Evolutionary conservation across 2,888 invertebrate species (phyloP).

Genomic region (Drosophila putrida): DNA sequence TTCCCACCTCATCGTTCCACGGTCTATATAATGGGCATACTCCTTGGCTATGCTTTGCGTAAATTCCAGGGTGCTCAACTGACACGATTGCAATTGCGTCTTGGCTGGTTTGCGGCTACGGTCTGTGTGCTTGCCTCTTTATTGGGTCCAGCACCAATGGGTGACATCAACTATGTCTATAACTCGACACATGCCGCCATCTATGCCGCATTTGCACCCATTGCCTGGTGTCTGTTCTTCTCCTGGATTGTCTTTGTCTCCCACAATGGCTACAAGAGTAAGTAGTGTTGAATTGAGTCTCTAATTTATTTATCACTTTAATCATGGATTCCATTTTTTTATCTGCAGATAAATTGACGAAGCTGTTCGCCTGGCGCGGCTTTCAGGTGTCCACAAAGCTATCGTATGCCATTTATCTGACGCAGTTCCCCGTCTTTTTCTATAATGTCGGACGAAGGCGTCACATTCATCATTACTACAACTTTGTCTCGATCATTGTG

Average conservation of each 20-base stretch:
- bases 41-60: slow-evolving; percentile 87
- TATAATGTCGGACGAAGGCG: slow-evolving; percentile 89
- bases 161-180: slow-evolving; percentile 88
- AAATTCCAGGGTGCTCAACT: slow-evolving; percentile 85
- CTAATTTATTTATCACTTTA: too few species aligned
- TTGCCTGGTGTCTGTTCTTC: slow-evolving; percentile 89
- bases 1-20: slow-evolving; percentile 89
- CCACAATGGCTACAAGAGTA: slow-evolving; percentile 88
- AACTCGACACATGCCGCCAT: slow-evolving; percentile 88
- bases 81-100: slow-evolving; percentile 84
- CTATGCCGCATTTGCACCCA: slow-evolving; percentile 90
- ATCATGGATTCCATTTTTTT: too few species aligned
- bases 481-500: slow-evolving; percentile 87
- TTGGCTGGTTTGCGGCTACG: slow-evolving; percentile 87
- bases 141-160: slow-evolving; percentile 89
- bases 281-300: too few species aligned
- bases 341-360: slow-evolving; percentile 86
- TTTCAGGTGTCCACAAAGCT: slow-evolving; percentile 89
- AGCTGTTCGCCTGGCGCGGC: slow-evolving; percentile 87
- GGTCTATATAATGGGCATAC: slow-evolving; percentile 89
- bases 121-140: slow-evolving; percentile 87
- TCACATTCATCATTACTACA: slow-evolving; percentile 87
- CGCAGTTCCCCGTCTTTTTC: slow-evolving; percentile 90
- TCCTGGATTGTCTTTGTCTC: slow-evolving; percentile 89
- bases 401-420: slow-evolving; percentile 90